Base-by-base conservation (phyloP, 2,113 vertebrate species). In the Eublepharis macularius region DNA sequence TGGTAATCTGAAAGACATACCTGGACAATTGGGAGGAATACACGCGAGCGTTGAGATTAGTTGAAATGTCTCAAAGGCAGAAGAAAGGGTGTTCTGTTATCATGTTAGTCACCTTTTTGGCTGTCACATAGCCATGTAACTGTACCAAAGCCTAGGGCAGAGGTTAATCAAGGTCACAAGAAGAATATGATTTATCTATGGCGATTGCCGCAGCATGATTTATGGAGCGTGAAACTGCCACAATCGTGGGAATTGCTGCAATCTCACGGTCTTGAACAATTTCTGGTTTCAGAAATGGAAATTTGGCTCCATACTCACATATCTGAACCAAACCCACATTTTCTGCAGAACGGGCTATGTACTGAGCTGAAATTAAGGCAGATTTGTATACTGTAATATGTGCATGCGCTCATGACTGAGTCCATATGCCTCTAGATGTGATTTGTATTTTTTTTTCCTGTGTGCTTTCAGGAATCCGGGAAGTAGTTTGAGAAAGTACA, bases 401-500 rank as follows among this genome's bases (percentile, higher is more conserved):
- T 16, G 17, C 43, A 51, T 76, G 21, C 2, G 11, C n/a, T 17
- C 34, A 34, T 49, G 8, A 49, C 36, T 1, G 26, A 26, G 21
- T 65, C 54, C 41, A 75, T 65, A 11, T 10, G 43, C 21, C 10
- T 51, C 45, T 19, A 47, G 19, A 29, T n/a, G 41, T 45, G n/a
- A 26, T 49, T 45, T 49, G 29, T n/a, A 11, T 13, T 47, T 29
- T 16, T 12, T 29, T 4, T 8, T 17, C 49, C 76, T 1, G 70
- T 78, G 2, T 86, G 76, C 89, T 93, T 88, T 89, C 73, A 94
- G 92, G 90, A 92, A 93, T 92, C 82, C 72, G 90, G 87, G 85
- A 86, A 85, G 76, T 90, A 84, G 90, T 89, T 87, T 87, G 76
- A 80, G 72, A 72, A 47, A 80, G 89, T 69, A 54, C 51, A 57